These are phyloP conservation scores for Hypselothyrea guttata DNA, from an alignment of 2,888 invertebrate genomes.

Conservation along the genomic window DNA sequence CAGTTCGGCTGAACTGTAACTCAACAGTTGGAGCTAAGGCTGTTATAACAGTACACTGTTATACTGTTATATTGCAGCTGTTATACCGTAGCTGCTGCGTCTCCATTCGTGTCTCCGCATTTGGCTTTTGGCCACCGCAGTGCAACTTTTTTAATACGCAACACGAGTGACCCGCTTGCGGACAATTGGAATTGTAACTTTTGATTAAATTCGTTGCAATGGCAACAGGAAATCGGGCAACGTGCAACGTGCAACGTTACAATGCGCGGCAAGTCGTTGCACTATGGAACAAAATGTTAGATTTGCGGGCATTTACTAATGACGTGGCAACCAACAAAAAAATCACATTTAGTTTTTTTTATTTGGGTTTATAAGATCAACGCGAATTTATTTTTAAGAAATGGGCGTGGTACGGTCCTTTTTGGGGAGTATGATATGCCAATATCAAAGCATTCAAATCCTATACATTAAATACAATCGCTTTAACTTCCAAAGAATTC, in stretches of 20 bases:
- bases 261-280: neutral
- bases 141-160: conserved; percentile 74
- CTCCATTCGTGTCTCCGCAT: neutral
- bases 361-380: too few relatives aligned
- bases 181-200: conserved; percentile 79
- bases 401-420: too few relatives aligned
- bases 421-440: too few relatives aligned
- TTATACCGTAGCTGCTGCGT: neutral
- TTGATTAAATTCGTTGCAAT: conserved; percentile 78
- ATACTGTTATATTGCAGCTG: conserved; percentile 1
- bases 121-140: conserved; percentile 33
- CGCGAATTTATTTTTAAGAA: too few relatives aligned
- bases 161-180: conserved; percentile 78
- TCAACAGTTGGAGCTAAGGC: neutral
- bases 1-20: neutral
- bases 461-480: too few relatives aligned
- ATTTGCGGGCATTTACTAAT: too few relatives aligned
- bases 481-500: too few relatives aligned
- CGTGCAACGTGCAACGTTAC: conserved; percentile 10
- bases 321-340: too few relatives aligned
- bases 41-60: neutral
- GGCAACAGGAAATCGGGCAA: conserved; percentile 58
- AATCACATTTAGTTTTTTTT: too few relatives aligned
- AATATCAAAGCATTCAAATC: too few relatives aligned
- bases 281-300: too few relatives aligned